Conservation (phyloP, 2,797 vertebrate genomes). For the Premnoplex brunnescens region DNA sequence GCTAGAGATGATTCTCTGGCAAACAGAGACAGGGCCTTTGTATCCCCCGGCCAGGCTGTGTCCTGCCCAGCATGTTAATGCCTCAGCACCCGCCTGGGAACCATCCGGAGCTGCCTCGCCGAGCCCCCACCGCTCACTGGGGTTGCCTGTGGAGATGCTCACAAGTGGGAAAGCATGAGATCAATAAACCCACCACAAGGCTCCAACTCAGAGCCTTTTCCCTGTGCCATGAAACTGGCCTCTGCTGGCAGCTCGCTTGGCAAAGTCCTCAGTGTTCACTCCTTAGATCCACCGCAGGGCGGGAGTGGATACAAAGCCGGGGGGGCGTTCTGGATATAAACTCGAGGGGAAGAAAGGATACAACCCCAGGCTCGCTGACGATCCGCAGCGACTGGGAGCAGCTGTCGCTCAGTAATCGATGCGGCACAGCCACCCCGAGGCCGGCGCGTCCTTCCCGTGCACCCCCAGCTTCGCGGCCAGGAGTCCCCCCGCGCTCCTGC, state of each 20-base stretch:
- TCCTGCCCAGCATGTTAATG: neutral
- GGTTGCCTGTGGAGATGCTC: neutral
- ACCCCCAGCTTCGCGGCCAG: neutral
- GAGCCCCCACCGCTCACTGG: accelerated
- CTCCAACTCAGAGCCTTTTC: neutral
- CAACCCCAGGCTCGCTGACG: neutral
- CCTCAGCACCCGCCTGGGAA: neutral
- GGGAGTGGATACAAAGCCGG: no score
- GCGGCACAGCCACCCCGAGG: neutral
- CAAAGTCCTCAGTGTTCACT: neutral
- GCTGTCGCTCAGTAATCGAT: neutral
- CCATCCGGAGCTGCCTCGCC: neutral
- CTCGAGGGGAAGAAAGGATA: neutral
- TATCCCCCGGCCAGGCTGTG: neutral
- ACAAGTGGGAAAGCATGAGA: neutral
- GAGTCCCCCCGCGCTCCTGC: neutral
- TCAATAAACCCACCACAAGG: neutral
- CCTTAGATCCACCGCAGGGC: no score
- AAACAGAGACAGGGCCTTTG: neutral
- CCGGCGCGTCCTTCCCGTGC: no score
- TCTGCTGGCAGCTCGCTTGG: neutral
- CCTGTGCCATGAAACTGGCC: neutral
- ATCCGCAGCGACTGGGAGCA: neutral
- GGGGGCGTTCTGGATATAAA: neutral
- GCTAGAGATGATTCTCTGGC: neutral